Percentiles rank a stretch among this genome's conserved stretches.
phyloP scores from a whole-genome alignment of 2,888 invertebrate genomes.

The Ectemnius continuus region DNA sequence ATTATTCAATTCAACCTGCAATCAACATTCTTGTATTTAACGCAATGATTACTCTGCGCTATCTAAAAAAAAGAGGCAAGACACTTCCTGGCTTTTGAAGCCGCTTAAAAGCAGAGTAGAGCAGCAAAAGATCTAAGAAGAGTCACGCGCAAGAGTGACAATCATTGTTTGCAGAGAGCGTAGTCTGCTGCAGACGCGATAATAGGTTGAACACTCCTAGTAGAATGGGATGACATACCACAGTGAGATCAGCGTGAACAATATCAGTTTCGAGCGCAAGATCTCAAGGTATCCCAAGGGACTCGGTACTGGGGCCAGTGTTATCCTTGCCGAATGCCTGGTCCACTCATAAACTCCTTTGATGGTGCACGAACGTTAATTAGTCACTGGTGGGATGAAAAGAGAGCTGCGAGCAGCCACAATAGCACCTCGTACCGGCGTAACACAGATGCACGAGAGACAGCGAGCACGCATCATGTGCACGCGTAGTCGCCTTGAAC shows the following conservation, averaged over 20 bases:
- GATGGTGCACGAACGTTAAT: constrained; percentile 43
- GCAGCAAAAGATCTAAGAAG: too few relatives aligned
- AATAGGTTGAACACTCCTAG: not conserved
- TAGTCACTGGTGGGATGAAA: constrained; percentile 47
- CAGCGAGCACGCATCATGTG: constrained; percentile 41
- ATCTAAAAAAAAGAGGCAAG: too few relatives aligned
- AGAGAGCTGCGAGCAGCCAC: constrained; percentile 37
- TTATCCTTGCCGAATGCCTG: constrained; percentile 40
- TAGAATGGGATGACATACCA: constrained; percentile 38
- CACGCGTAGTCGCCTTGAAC: constrained; percentile 17
- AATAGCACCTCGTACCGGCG: constrained; percentile 41
- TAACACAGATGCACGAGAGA: constrained; percentile 37
- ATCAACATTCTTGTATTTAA: too few relatives aligned
- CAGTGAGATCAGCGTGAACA: constrained; percentile 32
- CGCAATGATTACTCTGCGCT: too few relatives aligned
- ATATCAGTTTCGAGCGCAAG: constrained; percentile 9
- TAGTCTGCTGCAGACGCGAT: not conserved
- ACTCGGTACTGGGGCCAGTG: constrained; percentile 13
- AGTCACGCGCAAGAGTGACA: too few relatives aligned
- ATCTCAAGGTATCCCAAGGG: constrained; percentile 25
- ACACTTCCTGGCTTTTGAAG: too few relatives aligned
- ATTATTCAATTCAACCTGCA: not conserved
- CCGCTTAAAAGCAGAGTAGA: too few relatives aligned
- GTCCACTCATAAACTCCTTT: constrained; percentile 41
- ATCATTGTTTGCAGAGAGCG: not conserved